These are phyloP conservation scores for Eurystomus gularis DNA, from an alignment of 2,113 vertebrate genomes.

Conservation along the genomic window DNA sequence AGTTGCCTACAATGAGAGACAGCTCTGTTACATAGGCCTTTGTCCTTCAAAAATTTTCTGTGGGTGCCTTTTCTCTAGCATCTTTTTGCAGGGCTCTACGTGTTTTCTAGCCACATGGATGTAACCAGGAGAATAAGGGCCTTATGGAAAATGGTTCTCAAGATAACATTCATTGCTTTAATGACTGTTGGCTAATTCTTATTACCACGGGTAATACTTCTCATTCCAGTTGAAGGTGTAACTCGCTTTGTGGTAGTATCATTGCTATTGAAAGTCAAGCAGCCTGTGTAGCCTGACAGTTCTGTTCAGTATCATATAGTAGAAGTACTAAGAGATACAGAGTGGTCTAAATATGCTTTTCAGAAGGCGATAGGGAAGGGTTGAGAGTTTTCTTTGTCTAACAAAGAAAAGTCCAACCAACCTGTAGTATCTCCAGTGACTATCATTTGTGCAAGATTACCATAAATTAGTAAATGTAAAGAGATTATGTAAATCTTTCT, in stretches of 20 bases:
- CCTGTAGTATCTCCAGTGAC: not conserved
- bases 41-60: not conserved
- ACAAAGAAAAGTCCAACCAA: not conserved
- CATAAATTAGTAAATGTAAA: not conserved
- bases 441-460: not conserved
- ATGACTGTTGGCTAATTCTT: not conserved
- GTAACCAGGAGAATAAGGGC: not conserved
- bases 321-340: not conserved
- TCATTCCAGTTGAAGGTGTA: not conserved
- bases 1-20: not conserved
- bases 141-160: not conserved
- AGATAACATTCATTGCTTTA: not conserved
- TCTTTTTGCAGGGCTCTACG: not conserved
- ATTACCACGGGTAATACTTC: not conserved
- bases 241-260: not conserved
- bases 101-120: not conserved
- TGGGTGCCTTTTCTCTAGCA: not conserved
- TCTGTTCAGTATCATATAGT: not conserved
- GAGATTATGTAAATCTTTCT: not conserved
- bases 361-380: too few species aligned
- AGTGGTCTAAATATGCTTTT: not conserved
- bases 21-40: not conserved
- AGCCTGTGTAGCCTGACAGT: not conserved
- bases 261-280: not conserved
- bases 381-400: too few species aligned